Evolutionary conservation across 2,113 vertebrate species (phyloP).

Genomic region (Marmota monax): DNA sequence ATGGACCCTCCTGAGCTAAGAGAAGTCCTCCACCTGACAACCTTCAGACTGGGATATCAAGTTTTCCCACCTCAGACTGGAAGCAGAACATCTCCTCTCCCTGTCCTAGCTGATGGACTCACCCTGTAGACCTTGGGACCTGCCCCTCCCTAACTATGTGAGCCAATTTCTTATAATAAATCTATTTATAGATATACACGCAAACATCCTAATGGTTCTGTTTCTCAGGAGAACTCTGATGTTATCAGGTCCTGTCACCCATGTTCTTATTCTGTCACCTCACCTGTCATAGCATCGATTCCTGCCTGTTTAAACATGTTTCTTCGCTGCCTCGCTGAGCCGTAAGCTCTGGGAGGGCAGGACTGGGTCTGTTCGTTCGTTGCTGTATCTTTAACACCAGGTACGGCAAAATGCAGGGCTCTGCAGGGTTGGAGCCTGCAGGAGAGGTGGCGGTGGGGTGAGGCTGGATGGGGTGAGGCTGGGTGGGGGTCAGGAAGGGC

Average conservation of each 20-base stretch:
- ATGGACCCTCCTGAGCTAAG: not conserved
- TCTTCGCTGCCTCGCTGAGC: not conserved
- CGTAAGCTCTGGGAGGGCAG: not conserved
- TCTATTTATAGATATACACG: not conserved
- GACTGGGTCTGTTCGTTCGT: not conserved
- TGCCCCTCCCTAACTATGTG: not conserved
- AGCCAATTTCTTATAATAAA: not conserved
- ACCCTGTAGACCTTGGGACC: not conserved
- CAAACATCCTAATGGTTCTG: not conserved
- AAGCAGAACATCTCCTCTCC: not conserved
- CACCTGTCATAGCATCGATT: not conserved
- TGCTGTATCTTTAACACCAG: not conserved
- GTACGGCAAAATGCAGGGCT: accelerated
- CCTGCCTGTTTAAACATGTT: not conserved
- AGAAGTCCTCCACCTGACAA: not conserved
- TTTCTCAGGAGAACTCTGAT: not conserved
- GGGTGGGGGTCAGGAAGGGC: accelerated
- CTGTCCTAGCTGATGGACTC: not conserved
- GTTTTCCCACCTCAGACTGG: not conserved
- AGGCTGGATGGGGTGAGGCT: accelerated
- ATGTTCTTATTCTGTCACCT: not conserved
- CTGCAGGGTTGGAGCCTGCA: no score
- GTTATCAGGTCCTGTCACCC: not conserved
- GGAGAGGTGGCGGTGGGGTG: not conserved
- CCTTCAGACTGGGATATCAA: not conserved